Evolutionary conservation across 2,797 vertebrate genomes (phyloP), one percentile per base, ranked within the genome.

Genomic region (Gymnothorax javanicus): DNA sequence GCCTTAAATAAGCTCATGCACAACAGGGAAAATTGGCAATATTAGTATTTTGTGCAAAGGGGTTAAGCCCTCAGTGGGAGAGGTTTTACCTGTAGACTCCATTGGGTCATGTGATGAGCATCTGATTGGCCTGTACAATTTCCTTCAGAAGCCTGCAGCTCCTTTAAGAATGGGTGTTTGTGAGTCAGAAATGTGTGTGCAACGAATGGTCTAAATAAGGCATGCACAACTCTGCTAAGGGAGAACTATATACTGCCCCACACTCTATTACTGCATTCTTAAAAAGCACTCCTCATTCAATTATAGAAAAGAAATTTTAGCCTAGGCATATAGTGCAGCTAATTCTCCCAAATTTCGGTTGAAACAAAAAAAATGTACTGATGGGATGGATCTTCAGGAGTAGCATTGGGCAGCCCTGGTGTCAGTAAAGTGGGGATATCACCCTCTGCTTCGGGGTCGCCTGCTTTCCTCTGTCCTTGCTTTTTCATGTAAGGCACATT

Each of bases 121-220:
- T 67, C 52, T 73, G 75, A 25, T 77, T 60, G 81, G 82, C 69
- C 25, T 86, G 85, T 91, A 89, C 89, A 89, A 93, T 92, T 92
- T 92, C 77, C 87, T 75, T 83, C 71, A 88, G 60, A 87, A 71
- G 71, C 79, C 79, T 43, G 33, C 89, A 62, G 84, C 75, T 69
- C 86, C 86, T 88, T 20, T 87, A 43, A 54, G 83, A 56, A 85
- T 25, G 15, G 88, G 87, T 83, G 52, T 87, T 92, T 90, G 90
- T 69, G 59, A 84, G 64, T 33, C 64, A 60, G 86, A 85, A 9
- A 56, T 64, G 56, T 85, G 15, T 0, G 54, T 57, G 23, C 81
- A 88, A 7, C 33, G 7, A 84, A 62, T 86, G 84, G 60, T 86
- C 84, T 67, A 62, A 62, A n/a, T 67, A 67, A n/a, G 8, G 64